Evolutionary conservation across 1,140 invertebrate genomes (phyloP).

Genomic region (Amphibalanus amphitrite): DNA sequence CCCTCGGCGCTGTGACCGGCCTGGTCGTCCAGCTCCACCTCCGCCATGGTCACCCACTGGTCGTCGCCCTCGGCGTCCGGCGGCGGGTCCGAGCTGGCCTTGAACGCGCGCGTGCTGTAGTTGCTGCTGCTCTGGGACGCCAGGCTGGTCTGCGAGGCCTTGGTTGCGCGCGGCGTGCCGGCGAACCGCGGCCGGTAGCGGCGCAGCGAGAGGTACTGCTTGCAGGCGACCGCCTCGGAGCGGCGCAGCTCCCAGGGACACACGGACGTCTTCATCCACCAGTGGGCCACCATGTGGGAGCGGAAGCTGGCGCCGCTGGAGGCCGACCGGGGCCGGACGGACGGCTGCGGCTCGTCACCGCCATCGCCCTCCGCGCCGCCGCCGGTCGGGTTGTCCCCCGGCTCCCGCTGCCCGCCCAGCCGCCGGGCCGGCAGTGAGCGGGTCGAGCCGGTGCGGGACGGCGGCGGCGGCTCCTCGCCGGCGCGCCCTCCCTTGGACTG

Average conservation of each 20-base stretch:
- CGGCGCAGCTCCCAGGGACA: constrained; percentile 12
- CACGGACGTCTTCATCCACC: constrained; percentile 61
- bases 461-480: background rate
- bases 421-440: background rate
- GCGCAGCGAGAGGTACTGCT: background rate
- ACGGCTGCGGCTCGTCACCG: no score
- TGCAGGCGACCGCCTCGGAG: background rate
- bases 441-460: background rate
- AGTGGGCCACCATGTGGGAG: constrained; percentile 40
- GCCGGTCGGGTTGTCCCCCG: no score
- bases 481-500: background rate
- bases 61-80: background rate
- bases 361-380: no score
- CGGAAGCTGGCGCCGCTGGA: background rate
- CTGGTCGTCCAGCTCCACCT: background rate
- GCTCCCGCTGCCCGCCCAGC: background rate
- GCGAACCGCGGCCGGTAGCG: background rate
- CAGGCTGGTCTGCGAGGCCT: background rate
- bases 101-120: background rate
- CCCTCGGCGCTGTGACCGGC: background rate
- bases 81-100: background rate
- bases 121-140: background rate
- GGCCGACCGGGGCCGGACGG: background rate
- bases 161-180: background rate
- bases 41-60: background rate